Base-by-base conservation (phyloP, 2,113 vertebrate genomes). In the Baryphthengus martii region DNA sequence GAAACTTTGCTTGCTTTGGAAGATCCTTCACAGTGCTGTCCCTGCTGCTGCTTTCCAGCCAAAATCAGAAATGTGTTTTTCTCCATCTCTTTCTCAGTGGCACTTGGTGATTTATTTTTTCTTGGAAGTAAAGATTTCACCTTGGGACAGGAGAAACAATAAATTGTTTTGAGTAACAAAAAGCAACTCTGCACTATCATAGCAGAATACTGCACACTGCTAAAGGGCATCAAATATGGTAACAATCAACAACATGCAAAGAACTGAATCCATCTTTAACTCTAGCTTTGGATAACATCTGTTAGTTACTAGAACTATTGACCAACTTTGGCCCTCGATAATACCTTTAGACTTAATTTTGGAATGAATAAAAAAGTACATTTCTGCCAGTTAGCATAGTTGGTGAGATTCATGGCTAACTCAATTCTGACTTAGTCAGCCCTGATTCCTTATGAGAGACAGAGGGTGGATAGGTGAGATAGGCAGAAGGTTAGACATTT, bases 101-200 rank as follows among this genome's bases (percentile, higher is more conserved):
- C 33, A 68, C 21, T 17, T 25, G 35, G 21, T 59, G 39, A 75
- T 93, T 71, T 62, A 6, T 23, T 15, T 37, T 72, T 24, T 75
- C 33, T 72, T 17, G 7, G 63, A 93, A 96, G 81, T 16, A 96
- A 80, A 71, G 62, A 77, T 67, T 80, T 66, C 31, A 37, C 21
- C 53, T 88, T 56, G 35, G 15, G 21, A 47, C 8, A 70, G 52
- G 9, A 73, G 37, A 81, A 94, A 83, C 25, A 56, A 23, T 88
- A 81, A 71, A 66, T 3, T 29, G 15, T n/a, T 88, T 40, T 74
- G 37, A 66, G 35, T 25, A 91, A 73, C 0, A 2, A 56, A 68
- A 88, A 82, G 1, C 5, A 68, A 6, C 13, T 66, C 61, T 61
- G 6, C 13, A 33, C 7, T 9, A 5, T 71, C 33, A n/a, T 8